Percentiles rank a stretch among this genome's conserved stretches.
phyloP scores from a whole-genome alignment of 2,113 vertebrate genomes.

The Leptocoma aspasia region DNA sequence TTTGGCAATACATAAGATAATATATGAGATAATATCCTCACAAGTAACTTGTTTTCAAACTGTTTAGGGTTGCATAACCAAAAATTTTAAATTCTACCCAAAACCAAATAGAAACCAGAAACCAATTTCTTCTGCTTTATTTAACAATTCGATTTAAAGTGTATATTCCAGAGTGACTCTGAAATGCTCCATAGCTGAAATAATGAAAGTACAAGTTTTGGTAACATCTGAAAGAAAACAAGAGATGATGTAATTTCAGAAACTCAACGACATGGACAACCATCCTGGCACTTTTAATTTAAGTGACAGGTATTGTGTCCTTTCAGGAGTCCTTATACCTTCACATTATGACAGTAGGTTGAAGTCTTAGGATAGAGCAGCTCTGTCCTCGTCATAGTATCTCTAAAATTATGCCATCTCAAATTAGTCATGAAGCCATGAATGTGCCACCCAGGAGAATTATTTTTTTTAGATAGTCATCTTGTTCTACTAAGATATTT shows the following conservation, averaged over 20 bases:
- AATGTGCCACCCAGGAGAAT: slow-evolving; percentile 51
- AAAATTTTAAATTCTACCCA: neutral
- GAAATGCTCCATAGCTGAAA: neutral
- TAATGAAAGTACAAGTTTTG: neutral
- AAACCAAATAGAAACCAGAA: neutral
- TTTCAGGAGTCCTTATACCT: slow-evolving; percentile 6
- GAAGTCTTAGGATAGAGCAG: slow-evolving; percentile 7
- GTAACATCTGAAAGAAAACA: slow-evolving; percentile 9
- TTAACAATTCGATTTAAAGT: neutral
- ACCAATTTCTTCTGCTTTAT: neutral
- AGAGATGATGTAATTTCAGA: neutral
- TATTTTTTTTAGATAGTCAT: slow-evolving; percentile 39
- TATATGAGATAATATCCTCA: neutral
- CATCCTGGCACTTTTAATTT: slow-evolving; percentile 49
- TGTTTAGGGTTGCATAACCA: neutral
- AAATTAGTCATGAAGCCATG: slow-evolving; percentile 64
- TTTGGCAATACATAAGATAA: neutral
- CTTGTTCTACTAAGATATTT: slow-evolving; percentile 61
- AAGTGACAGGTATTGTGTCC: slow-evolving; percentile 22
- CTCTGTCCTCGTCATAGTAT: slow-evolving; percentile 33
- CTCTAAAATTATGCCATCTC: slow-evolving; percentile 62
- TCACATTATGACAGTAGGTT: slow-evolving; percentile 16
- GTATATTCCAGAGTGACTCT: neutral
- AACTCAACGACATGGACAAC: slow-evolving; percentile 20
- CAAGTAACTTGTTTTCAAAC: neutral